Evolutionary conservation across 2,797 vertebrate species (phyloP).

Genomic region (Synaphobranchus kaupii): DNA sequence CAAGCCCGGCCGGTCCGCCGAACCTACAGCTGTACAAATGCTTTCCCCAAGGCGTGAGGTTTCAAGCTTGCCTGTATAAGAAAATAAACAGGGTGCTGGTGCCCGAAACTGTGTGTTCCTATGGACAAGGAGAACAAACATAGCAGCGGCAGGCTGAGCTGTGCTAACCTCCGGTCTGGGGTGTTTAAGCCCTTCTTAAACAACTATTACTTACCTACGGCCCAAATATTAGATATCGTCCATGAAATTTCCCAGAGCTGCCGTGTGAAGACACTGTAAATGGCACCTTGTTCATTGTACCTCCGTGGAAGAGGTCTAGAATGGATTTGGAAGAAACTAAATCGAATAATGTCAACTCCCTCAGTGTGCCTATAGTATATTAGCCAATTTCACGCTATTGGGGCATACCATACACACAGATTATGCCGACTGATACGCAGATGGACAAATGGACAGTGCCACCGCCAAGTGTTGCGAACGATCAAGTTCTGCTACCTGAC

Average conservation of each 20-base stretch:
- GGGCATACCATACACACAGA: not conserved
- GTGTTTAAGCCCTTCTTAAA: constrained; percentile 8
- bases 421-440: too few relatives aligned
- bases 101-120: not conserved
- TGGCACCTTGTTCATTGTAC: not conserved
- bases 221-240: constrained; percentile 5
- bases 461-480: too few relatives aligned
- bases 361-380: not conserved
- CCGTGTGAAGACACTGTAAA: not conserved
- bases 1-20: not conserved
- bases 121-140: not conserved
- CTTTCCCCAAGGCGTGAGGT: not conserved
- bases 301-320: not conserved
- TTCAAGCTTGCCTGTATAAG: not conserved
- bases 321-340: not conserved
- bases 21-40: constrained; percentile 6
- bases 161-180: not conserved
- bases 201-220: not conserved
- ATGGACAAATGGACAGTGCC: not conserved
- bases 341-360: not conserved
- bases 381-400: not conserved
- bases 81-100: not conserved
- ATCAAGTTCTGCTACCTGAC: not conserved
- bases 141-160: not conserved
- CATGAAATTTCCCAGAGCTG: not conserved